Base-by-base conservation (phyloP, 2,888 invertebrate genomes). In the Acrobasis suavella region DNA sequence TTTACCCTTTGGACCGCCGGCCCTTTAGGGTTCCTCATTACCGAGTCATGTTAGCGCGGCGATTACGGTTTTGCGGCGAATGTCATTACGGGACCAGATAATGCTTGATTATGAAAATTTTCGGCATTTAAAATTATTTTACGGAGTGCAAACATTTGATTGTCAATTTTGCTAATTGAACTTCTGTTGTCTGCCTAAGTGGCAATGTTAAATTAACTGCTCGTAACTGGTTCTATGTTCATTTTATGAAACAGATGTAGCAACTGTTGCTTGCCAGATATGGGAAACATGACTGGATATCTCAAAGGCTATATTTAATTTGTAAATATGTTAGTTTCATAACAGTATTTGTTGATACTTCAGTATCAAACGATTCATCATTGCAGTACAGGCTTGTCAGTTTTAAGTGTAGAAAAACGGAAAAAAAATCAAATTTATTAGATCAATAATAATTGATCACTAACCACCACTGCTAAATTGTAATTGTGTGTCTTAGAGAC, bases 61-160 rank as follows among this genome's bases (percentile, higher is more conserved):
- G 83, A 85, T 89, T 86, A 83, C 76, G 76, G 77, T 82, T 83
- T 81, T 79, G 83, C 77, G 85, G 85, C 78, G 80, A 83, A 84
- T 82, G 82, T 78, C 80, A 80, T 82, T 83, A 80, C 68, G 77
- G 72, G 74, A 73, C 72, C 69, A 85, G 85, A 86, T 86, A 86
- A 86, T 82, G 79, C 80, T 82, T 82, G 81, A 84, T 86, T 84
- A 85, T 83, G 82, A 73, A 75, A 85, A 87, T 83, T 82, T 82
- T 75, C 69, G 69, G 74, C 74, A 70, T 73, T 75, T 78, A 76
- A 80, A 78, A 81, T 82, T 80, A 78, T 82, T 83, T 79, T 74
- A 78, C 67, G 70, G 69, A 73, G 75, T 75, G 76, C 73, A 75
- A 78, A 80, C 73, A 78, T 76, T 77, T 74, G 72, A 75, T 80